Conservation (phyloP, 2,888 invertebrate genomes). For the Drosophila mayaguana region DNA sequence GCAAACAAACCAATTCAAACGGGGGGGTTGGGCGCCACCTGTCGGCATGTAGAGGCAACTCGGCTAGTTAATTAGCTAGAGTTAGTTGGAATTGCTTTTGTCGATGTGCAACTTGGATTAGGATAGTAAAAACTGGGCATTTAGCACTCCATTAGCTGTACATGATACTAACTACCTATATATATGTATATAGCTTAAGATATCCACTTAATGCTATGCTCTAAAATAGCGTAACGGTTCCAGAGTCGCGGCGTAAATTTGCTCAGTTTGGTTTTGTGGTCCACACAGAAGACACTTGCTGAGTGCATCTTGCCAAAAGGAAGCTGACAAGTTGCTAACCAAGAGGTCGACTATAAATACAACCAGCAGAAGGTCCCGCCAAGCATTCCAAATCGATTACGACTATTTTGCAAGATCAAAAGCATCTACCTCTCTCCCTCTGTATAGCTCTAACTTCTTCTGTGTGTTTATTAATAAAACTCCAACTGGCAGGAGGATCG, state of each 20-base stretch:
- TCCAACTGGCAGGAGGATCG: constrained; percentile 60
- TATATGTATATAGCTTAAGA: not conserved
- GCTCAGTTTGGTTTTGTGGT: constrained; percentile 46
- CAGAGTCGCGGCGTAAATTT: constrained; percentile 39
- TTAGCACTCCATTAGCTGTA: not conserved
- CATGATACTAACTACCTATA: not conserved
- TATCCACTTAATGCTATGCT: not conserved
- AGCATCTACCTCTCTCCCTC: constrained; percentile 15
- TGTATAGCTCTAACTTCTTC: not conserved
- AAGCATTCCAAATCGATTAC: constrained; percentile 83
- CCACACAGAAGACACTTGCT: constrained; percentile 74
- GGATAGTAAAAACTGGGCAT: not conserved
- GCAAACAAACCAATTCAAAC: constrained; percentile 1
- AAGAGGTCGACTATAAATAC: constrained; percentile 45
- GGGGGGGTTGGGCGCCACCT: constrained; percentile 39
- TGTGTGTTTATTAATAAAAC: constrained; percentile 75
- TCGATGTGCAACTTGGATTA: constrained; percentile 4
- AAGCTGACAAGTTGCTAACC: constrained; percentile 81
- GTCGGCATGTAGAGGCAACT: constrained; percentile 21
- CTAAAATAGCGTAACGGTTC: constrained; percentile 72
- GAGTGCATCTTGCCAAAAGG: constrained; percentile 76
- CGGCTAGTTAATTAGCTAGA: constrained; percentile 20
- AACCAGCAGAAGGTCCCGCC: constrained; percentile 63
- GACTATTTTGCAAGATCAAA: constrained; percentile 73
- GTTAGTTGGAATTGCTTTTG: constrained; percentile 10